Percentiles rank a stretch among this genome's conserved stretches.
These are phyloP conservation scores for Cremastinae sp. DNA, from an alignment of 2,888 invertebrate genomes.

Conservation along the genomic window DNA sequence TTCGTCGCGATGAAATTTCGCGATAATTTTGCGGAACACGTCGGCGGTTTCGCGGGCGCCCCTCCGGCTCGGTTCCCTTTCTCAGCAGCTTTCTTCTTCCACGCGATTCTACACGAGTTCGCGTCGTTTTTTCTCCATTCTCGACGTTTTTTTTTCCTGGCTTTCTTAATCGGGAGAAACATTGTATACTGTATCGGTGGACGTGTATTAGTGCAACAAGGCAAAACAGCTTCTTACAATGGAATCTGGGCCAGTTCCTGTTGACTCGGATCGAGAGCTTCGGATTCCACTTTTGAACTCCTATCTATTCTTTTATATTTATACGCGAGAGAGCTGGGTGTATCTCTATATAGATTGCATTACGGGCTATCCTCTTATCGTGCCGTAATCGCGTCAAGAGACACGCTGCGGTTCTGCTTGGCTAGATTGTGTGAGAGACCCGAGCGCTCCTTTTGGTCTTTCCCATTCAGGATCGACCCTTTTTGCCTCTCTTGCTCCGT, in stretches of 20 bases:
- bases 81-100: conserved; percentile 31
- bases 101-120: neutral
- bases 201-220: conserved; percentile 35
- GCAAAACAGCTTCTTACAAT: conserved; percentile 53
- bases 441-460: conserved; percentile 21
- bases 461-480: conserved; percentile 18
- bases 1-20: conserved; percentile 69
- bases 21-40: conserved; percentile 63
- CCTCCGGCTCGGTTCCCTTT: conserved; percentile 55
- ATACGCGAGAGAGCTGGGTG: too few species aligned
- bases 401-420: conserved; percentile 56
- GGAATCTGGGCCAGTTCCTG: conserved; percentile 71
- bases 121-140: too few species aligned
- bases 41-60: conserved; percentile 45
- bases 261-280: conserved; percentile 47
- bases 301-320: conserved; percentile 1
- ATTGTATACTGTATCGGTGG: too few species aligned
- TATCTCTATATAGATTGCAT: conserved; percentile 47
- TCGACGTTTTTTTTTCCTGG: too few species aligned
- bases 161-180: conserved; percentile 18
- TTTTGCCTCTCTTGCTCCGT: conserved; percentile 23
- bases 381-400: conserved; percentile 61
- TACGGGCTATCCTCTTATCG: conserved; percentile 51
- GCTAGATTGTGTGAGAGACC: conserved; percentile 51
- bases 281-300: conserved; percentile 28